phyloP scores from a whole-genome alignment of 2,113 vertebrate species.

The Dromaius novaehollandiae region DNA sequence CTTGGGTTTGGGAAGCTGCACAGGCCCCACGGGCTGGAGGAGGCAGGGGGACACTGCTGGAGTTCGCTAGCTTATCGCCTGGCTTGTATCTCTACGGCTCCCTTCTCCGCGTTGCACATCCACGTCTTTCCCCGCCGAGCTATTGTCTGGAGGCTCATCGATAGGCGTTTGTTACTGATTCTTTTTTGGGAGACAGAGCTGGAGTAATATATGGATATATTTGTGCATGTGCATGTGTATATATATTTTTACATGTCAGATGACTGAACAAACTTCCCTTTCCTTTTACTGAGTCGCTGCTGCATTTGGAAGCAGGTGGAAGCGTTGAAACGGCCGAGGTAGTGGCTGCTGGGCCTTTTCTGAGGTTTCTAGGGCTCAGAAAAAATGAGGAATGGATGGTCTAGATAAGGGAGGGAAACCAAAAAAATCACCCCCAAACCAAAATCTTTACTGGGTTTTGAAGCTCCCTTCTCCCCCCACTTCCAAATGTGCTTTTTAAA shows the following conservation, averaged over 20 bases:
- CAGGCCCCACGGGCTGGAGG: not conserved
- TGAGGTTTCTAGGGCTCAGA: not conserved
- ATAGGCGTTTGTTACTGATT: not conserved
- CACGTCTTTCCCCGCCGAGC: not conserved
- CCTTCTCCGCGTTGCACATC: not conserved
- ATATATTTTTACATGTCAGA: not conserved
- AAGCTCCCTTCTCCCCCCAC: not conserved
- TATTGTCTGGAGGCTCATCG: not conserved
- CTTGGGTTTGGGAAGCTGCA: not conserved
- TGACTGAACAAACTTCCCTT: not conserved
- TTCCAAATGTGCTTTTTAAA: slow-evolving; percentile 38
- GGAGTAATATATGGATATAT: not conserved
- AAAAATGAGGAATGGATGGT: not conserved
- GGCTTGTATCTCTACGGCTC: not conserved
- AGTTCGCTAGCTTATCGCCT: fast-evolving
- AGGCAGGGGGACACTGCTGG: fast-evolving
- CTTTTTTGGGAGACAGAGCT: not conserved
- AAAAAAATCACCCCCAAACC: not conserved
- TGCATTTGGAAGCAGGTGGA: not conserved
- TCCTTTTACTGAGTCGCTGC: not conserved
- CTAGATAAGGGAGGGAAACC: not conserved
- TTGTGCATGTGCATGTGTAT: not conserved
- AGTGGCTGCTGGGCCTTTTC: not conserved
- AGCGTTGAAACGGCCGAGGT: not conserved
- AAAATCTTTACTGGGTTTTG: not conserved